phyloP scores from a whole-genome alignment of 2,113 vertebrate genomes.

The Callocephalon fimbriatum region DNA sequence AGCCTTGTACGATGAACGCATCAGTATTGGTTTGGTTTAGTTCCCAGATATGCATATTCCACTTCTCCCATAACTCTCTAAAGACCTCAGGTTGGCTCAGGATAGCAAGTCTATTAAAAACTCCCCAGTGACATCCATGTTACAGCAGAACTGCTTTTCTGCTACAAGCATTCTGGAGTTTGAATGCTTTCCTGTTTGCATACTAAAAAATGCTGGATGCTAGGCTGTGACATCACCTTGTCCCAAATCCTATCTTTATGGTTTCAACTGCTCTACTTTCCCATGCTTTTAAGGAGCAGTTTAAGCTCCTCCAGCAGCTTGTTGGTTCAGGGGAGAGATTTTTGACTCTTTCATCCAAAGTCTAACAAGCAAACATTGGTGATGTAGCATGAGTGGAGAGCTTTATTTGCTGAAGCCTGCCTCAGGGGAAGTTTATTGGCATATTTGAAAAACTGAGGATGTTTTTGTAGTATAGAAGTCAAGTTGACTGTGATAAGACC shows the following conservation, averaged over 20 bases:
- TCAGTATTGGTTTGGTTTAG: neutral
- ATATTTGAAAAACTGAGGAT: constrained; percentile 45
- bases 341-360: neutral
- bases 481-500: neutral
- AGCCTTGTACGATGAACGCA: neutral
- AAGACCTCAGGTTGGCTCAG: neutral
- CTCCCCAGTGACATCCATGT: neutral
- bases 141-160: neutral
- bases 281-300: neutral
- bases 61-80: neutral
- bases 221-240: neutral
- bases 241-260: neutral
- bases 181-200: neutral
- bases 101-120: neutral
- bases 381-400: neutral
- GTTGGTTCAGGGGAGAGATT: neutral
- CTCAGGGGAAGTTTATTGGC: neutral
- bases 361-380: neutral
- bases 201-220: neutral
- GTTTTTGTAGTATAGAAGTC: constrained; percentile 44
- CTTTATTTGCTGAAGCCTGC: constrained; percentile 5
- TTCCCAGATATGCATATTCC: neutral
- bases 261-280: neutral
- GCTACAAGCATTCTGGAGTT: constrained; percentile 3
- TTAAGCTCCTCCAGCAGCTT: neutral